phyloP scores from a whole-genome alignment of 2,888 invertebrate species.

The Lysandra coridon region DNA sequence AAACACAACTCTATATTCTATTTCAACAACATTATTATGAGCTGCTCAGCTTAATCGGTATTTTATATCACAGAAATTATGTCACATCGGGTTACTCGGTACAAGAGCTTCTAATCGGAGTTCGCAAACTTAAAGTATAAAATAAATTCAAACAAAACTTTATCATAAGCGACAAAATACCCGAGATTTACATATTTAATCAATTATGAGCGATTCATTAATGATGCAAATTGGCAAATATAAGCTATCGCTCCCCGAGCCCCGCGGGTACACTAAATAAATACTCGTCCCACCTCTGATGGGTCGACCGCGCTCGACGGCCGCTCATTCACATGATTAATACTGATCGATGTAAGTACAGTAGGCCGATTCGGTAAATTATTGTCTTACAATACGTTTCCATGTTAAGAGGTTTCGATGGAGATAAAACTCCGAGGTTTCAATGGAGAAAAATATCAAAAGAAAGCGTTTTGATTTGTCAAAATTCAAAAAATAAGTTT shows the following conservation, averaged over 20 bases:
- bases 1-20: background rate
- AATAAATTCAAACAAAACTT: slow-evolving; percentile 24
- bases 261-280: slow-evolving; percentile 62
- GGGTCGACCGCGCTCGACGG: background rate
- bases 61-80: background rate
- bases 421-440: no score
- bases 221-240: slow-evolving; percentile 72
- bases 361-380: background rate
- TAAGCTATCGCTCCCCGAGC: slow-evolving; percentile 65
- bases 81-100: background rate
- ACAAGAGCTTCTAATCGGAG: slow-evolving; percentile 10
- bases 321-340: background rate
- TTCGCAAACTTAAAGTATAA: background rate
- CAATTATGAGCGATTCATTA: slow-evolving; percentile 65
- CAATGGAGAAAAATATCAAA: no score
- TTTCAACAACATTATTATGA: background rate
- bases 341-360: slow-evolving; percentile 2
- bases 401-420: background rate
- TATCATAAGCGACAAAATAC: slow-evolving; percentile 33
- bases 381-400: background rate
- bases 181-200: slow-evolving; percentile 65
- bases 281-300: slow-evolving; percentile 51
- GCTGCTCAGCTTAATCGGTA: background rate
- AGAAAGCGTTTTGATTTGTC: background rate
- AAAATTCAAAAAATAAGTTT: background rate